phyloP scores from a whole-genome alignment of 2,888 invertebrate genomes.

The Diaprepes abbreviatus region DNA sequence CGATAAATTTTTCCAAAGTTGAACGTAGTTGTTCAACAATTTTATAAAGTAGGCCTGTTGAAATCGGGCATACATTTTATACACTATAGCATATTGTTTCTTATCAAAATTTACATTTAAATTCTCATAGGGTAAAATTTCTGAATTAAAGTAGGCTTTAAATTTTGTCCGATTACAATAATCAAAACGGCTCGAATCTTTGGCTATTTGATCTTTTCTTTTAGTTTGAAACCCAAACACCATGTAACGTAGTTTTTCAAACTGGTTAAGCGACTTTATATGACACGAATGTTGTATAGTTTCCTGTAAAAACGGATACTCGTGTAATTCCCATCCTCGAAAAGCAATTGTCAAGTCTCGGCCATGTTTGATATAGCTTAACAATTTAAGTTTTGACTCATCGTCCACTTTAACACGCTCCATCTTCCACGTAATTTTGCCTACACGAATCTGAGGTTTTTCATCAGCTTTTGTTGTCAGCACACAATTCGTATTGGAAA shows the following conservation, averaged over 20 bases:
- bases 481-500: too few relatives aligned
- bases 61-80: conserved; percentile 3
- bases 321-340: conserved; percentile 63
- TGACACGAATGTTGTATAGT: conserved; percentile 56
- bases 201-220: conserved; percentile 23
- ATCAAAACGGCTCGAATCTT: conserved; percentile 31
- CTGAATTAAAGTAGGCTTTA: conserved; percentile 57
- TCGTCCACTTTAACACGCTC: background rate
- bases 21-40: background rate
- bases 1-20: too few relatives aligned
- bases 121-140: conserved; percentile 61
- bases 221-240: background rate
- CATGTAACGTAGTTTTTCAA: background rate
- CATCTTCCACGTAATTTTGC: too few relatives aligned
- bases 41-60: conserved; percentile 1
- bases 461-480: too few relatives aligned
- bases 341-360: conserved; percentile 50
- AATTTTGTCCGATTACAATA: conserved; percentile 61
- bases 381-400: conserved; percentile 8
- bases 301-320: conserved; percentile 60
- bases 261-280: conserved; percentile 48
- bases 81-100: background rate
- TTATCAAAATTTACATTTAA: conserved; percentile 33
- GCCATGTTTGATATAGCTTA: background rate
- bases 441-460: too few relatives aligned